Conservation (phyloP, 2,888 invertebrate genomes). For the Helicoverpa assulta region DNA sequence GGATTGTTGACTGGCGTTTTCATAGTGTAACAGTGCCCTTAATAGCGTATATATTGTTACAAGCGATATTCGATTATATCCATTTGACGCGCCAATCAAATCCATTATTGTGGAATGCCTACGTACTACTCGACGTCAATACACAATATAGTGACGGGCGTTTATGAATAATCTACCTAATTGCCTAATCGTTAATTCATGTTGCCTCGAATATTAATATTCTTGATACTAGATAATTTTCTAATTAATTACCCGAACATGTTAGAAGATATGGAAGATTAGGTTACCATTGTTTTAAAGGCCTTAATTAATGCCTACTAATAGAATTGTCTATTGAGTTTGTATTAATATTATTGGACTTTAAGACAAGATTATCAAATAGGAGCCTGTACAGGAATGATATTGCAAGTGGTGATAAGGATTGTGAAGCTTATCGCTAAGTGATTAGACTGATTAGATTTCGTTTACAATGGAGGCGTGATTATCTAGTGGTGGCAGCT, state of each 20-base stretch:
- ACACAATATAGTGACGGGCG: constrained; percentile 41
- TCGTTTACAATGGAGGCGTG: not conserved
- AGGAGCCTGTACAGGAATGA: not conserved
- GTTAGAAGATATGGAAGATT: constrained; percentile 4
- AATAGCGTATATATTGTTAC: constrained; percentile 22
- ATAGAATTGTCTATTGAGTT: not conserved
- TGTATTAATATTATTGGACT: too few relatives aligned
- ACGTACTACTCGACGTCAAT: constrained; percentile 37
- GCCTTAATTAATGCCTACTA: constrained; percentile 1
- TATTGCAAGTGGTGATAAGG: not conserved
- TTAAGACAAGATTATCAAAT: too few relatives aligned
- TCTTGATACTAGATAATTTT: constrained; percentile 26
- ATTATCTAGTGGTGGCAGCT: not conserved
- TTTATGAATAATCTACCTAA: constrained; percentile 55
- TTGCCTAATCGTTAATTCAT: constrained; percentile 41
- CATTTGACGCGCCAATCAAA: constrained; percentile 51
- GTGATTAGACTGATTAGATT: constrained; percentile 10
- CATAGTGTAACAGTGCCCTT: not conserved
- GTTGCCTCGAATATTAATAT: constrained; percentile 37
- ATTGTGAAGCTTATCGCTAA: not conserved
- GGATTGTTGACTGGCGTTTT: not conserved
- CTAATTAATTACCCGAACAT: constrained; percentile 33
- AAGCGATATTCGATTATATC: constrained; percentile 23
- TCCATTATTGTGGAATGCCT: constrained; percentile 39
- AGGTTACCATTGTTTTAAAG: not conserved